Evolutionary conservation across 2,113 vertebrate species (phyloP).

Genomic region (Microtus ochrogaster): DNA sequence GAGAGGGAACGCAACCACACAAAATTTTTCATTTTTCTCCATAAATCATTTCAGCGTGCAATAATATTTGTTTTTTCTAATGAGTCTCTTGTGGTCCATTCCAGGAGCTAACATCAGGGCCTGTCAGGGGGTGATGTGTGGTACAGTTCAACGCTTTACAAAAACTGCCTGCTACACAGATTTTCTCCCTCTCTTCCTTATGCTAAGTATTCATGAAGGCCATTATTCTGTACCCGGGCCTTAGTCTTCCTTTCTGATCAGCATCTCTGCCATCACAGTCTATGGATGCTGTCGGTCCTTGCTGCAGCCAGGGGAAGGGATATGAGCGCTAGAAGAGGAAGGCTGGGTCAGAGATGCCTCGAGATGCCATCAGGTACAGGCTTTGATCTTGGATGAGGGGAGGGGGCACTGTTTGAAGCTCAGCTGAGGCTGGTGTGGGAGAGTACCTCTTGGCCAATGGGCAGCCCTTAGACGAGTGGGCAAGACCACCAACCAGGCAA

Average conservation of each 20-base stretch:
- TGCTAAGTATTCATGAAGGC: conserved; percentile 86
- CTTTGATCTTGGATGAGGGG: conserved; percentile 39
- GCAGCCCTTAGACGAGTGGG: background rate
- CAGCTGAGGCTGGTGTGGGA: background rate
- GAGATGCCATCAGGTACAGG: background rate
- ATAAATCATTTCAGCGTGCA: conserved; percentile 94
- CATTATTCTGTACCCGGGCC: conserved; percentile 82
- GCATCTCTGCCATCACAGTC: conserved; percentile 20
- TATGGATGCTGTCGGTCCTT: background rate
- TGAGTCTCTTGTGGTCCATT: conserved; percentile 94
- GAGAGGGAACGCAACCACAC: conserved; percentile 88
- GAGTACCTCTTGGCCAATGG: background rate
- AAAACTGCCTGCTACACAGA: conserved; percentile 90
- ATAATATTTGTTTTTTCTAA: conserved; percentile 97
- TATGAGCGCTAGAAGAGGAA: background rate
- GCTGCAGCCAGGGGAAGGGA: conserved; percentile 37
- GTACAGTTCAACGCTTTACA: conserved; percentile 90
- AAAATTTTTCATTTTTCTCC: conserved; percentile 93
- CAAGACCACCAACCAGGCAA: conserved; percentile 44
- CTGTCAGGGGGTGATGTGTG: conserved; percentile 92
- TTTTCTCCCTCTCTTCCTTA: conserved; percentile 81
- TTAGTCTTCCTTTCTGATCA: conserved; percentile 79
- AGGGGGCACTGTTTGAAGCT: conserved; percentile 40
- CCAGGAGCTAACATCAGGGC: conserved; percentile 91
- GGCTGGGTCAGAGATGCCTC: background rate